Base-by-base conservation (phyloP, 2,888 invertebrate genomes). In the Coelogynopora nodosa region DNA sequence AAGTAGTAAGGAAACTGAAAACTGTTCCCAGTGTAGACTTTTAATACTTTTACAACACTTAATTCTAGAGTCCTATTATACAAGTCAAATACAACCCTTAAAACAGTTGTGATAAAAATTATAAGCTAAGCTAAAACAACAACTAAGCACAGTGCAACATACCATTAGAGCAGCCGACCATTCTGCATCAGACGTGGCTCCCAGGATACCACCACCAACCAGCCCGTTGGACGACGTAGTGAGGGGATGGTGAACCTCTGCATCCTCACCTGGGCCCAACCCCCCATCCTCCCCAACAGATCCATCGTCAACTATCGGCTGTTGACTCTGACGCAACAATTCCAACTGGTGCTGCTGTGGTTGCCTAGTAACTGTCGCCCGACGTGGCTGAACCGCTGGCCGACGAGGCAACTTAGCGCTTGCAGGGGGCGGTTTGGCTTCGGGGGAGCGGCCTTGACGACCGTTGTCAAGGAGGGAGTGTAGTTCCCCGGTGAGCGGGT, bases 371-470 rank as follows among this genome's bases (percentile, higher is more conserved):
- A 18, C 49, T 10, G 49, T 49, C 5, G 49, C 49, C 18, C 5
- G 18, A 18, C 5, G 5, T 10, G 49, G 23, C 27, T 13, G 5
- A 2, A 26, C 74, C 5, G 74, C 18, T 13, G 74, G 74, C 10
- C 27, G 74, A 23, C 27, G 74, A n/a, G 74, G 74, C 23, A 26
- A 26, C 74, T 23, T 74, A 23, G 74, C 74, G 23, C 74, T 74
- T 26, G 23, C 74, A 10, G 74, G 74, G 2, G 74, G 74, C 27
- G 74, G 74, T 74, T 74, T 74, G 23, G 74, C 74, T 26, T 74
- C 74, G 18, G 74, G 74, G 2, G 74, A 23, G 74, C 74, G 74
- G 74, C 74, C 74, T 23, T 74, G 74, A 23, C 74, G 74, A 74
- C 74, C 74, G 74, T 23, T 74, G 74, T 74, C 74, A 26, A 74